Base-by-base conservation (phyloP, 2,113 vertebrate genomes). In the Vulpes vulpes region DNA sequence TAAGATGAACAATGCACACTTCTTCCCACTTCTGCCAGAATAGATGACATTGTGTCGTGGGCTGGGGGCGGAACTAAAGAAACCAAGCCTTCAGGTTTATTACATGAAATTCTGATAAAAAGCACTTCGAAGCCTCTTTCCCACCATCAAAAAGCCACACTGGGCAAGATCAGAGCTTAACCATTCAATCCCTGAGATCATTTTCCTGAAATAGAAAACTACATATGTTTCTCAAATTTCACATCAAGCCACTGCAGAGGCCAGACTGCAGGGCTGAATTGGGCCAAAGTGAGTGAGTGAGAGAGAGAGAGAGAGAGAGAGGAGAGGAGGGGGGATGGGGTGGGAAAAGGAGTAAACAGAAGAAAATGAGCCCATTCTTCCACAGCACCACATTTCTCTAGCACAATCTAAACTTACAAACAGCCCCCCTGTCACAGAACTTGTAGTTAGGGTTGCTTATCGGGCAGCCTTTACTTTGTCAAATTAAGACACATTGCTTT, bases 131-230 rank as follows among this genome's bases (percentile, higher is more conserved):
- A 98, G 96, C 14, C 43, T 97, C 98, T 98, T 97, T 97, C 97
- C 98, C 97, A 98, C 98, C 97, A 98, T 97, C 97, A 93, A 96
- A 90, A 98, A 98, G 98, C 98, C 98, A 98, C 98, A 98, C 98
- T 98, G 98, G 98, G 98, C 98, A 98, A 98, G 98, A 98, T 99
- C 98, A 98, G 98, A 98, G 98, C 96, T 98, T 98, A 98, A 98
- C 98, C 98, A 98, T 97, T 98, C 98, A 98, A 98, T 98, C 98
- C 98, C 97, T 99, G 99, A 99, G 98, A 99, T 99, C 99, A 99
- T 98, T 98, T 99, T 99, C 99, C 99, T 99, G 98, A 99, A 99
- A 99, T 99, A 99, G 99, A 99, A 99, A 98, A 99, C 99, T 99
- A 98, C 99, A 99, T 98, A 98, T 97, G 98, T 98, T 98, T 99